phyloP scores from a whole-genome alignment of 1,140 invertebrate species.

The Spodoptera litura region DNA sequence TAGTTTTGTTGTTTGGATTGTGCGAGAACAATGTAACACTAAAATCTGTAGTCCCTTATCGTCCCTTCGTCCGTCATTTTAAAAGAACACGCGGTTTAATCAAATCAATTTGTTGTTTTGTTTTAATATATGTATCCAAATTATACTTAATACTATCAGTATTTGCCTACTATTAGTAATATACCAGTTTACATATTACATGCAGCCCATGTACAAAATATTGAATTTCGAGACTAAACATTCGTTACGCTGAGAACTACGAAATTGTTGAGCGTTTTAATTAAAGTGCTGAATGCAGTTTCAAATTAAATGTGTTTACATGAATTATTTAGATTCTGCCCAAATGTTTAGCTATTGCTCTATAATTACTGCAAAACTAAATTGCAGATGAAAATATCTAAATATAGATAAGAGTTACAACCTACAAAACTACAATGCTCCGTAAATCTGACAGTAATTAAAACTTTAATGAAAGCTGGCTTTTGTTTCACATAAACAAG shows the following conservation, averaged over 20 bases:
- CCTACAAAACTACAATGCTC: not conserved
- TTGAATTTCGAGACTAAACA: not conserved
- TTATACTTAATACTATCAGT: no score
- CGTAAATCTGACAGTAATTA: not conserved
- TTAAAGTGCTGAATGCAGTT: conserved; percentile 34
- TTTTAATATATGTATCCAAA: no score
- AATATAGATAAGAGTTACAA: no score
- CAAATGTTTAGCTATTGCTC: not conserved
- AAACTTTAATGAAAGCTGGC: conserved; percentile 11
- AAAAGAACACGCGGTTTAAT: no score
- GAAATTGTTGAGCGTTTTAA: conserved; percentile 17
- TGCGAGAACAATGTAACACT: no score
- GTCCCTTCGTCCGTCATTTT: no score
- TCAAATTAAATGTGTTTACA: conserved; percentile 38
- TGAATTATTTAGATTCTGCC: conserved; percentile 23
- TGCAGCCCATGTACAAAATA: no score
- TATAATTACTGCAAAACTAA: conserved; percentile 3
- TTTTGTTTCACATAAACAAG: conserved; percentile 2
- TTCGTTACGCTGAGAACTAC: conserved; percentile 9
- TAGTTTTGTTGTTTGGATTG: no score
- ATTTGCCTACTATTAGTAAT: no score
- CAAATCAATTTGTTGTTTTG: no score
- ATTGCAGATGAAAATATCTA: not conserved
- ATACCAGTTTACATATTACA: no score
- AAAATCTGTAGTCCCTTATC: no score